phyloP scores from a whole-genome alignment of 2,888 invertebrate species.

The Erebia epiphron region DNA sequence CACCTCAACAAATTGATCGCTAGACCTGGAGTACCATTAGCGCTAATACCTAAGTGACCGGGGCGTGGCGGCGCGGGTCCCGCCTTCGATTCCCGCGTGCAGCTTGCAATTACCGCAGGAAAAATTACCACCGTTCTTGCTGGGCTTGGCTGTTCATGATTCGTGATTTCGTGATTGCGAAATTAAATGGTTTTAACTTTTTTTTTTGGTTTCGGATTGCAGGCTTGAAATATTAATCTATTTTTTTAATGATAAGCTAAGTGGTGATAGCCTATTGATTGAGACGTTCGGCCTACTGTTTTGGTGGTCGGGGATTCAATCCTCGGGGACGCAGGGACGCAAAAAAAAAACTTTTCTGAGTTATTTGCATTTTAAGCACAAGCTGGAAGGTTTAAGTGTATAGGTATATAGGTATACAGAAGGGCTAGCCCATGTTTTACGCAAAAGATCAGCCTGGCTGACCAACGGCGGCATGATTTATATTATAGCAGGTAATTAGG shows the following conservation, averaged over 20 bases:
- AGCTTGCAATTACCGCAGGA: conserved; percentile 32
- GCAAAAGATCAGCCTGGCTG: too few relatives aligned
- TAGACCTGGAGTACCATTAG: conserved; percentile 27
- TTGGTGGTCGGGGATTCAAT: too few relatives aligned
- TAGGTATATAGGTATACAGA: too few relatives aligned
- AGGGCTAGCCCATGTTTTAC: too few relatives aligned
- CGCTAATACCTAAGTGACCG: conserved; percentile 33
- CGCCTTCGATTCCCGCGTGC: conserved; percentile 45
- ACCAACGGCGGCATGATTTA: too few relatives aligned
- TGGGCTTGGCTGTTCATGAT: conserved; percentile 26
- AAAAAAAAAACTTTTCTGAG: too few relatives aligned
- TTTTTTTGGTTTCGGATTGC: conserved; percentile 6
- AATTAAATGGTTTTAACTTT: conserved; percentile 20
- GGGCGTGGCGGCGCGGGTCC: conserved; percentile 40
- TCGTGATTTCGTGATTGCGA: conserved; percentile 30
- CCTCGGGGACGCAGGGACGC: too few relatives aligned
- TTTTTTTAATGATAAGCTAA: background rate
- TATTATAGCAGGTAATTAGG: too few relatives aligned
- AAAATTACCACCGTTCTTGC: conserved; percentile 29
- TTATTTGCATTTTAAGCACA: too few relatives aligned
- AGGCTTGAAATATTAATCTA: conserved; percentile 5
- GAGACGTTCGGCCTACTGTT: too few relatives aligned
- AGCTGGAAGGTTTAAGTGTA: too few relatives aligned
- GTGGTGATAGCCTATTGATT: too few relatives aligned
- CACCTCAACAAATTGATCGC: background rate